These are phyloP conservation scores for Rhinopithecus roxellana DNA, from an alignment of 2,113 vertebrate genomes.

Conservation along the genomic window DNA sequence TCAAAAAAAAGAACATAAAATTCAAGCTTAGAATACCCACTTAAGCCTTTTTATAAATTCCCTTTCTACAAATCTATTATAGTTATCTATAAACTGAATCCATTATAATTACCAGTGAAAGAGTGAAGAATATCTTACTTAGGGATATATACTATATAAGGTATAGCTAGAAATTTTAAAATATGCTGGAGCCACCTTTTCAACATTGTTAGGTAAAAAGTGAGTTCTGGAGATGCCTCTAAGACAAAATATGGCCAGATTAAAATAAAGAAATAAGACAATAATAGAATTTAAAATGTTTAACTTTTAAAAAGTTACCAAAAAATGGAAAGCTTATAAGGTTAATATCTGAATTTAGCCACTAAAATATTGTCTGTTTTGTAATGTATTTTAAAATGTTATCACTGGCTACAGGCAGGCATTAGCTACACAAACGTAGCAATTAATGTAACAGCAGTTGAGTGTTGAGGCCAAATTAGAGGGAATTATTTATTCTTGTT, in stretches of 20 bases:
- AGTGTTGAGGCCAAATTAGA: conserved; percentile 55
- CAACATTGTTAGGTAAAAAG: background rate
- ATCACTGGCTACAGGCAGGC: conserved; percentile 21
- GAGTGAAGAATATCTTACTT: background rate
- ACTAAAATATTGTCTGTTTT: background rate
- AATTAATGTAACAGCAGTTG: conserved; percentile 65
- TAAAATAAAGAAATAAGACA: conserved; percentile 1
- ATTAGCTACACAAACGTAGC: conserved; percentile 37
- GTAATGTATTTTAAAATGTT: conserved; percentile 39
- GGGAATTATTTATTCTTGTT: conserved; percentile 64
- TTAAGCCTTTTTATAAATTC: background rate
- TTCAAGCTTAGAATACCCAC: background rate
- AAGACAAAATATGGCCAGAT: background rate
- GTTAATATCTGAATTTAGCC: conserved; percentile 45
- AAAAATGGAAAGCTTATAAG: conserved; percentile 47
- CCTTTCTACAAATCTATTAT: background rate
- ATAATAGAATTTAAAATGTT: conserved; percentile 34
- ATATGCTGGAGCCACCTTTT: background rate
- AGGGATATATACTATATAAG: background rate
- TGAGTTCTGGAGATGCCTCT: background rate
- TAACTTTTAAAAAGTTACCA: conserved; percentile 5
- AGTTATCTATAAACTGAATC: background rate
- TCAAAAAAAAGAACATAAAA: background rate
- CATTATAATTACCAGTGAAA: background rate
- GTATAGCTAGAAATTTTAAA: conserved; percentile 38